Base-by-base conservation (phyloP, 2,888 invertebrate genomes). In the Cosmorhoe ocellata region DNA sequence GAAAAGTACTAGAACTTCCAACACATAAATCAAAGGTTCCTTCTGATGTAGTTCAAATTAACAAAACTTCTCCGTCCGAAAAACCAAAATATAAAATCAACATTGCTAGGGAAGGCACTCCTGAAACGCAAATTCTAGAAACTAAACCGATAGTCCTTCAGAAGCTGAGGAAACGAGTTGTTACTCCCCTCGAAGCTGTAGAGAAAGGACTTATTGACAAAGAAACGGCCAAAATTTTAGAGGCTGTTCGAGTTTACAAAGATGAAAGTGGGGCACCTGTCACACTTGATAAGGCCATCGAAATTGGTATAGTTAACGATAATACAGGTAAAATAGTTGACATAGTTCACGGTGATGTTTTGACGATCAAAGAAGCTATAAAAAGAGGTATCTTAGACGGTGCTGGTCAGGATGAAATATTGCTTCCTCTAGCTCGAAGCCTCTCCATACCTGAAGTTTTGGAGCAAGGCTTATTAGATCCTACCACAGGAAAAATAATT, bases 281-380 rank as follows among this genome's bases (percentile, higher is more conserved):
- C 24, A 93, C 93, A 12, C 91, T 98, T n/a, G 91, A 92, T 45
- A 95, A 96, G 74, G 96, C 97, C 1, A 88, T 98, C 12, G 92
- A 93, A 55, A 79, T 84, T 3, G 94, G 94, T 1, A 89, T 94
- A 58, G 86, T 98, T 39, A 93, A 96, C 75, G 94, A 95, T 37
- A 91, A 92, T 40, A 91, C 91, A 37, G 98, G 98, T 14, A 92
- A 93, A 61, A 95, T 98, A 53, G 85, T 94, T 3, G 98, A 99
- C 87, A 95, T 96, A 1, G 93, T 95, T 70, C 93, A 95, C 53
- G 96, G 97, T 39, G 94, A 97, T 62, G 81, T 94, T 7, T 74
- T 98, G 8, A 95, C 93, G 7, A 94, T 99, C 48, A 93, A 93
- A 51, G 94, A 97, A 83, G 99, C 98, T 0, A 91, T 98, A 24